phyloP scores from a whole-genome alignment of 2,113 vertebrate genomes.

The Tringa solitaria region DNA sequence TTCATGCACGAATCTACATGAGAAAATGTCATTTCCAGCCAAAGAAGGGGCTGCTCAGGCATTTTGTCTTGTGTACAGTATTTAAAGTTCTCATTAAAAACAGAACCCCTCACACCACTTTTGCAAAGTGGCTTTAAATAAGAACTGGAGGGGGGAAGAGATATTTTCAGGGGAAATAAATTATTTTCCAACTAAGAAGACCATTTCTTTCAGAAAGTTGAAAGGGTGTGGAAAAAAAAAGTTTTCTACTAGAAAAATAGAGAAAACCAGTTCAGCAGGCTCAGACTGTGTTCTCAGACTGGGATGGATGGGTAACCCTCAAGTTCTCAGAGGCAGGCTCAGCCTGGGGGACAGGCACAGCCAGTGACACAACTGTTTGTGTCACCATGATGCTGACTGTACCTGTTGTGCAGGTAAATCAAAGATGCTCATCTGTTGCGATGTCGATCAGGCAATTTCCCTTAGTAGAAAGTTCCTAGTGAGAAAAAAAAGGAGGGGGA shows the following conservation, averaged over 20 bases:
- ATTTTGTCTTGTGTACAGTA: neutral
- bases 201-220: neutral
- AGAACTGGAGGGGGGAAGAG: neutral
- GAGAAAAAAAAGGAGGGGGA: neutral
- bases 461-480: neutral
- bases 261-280: neutral
- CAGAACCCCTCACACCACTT: neutral
- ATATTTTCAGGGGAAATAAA: neutral
- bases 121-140: neutral
- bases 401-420: neutral
- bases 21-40: neutral
- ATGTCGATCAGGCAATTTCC: neutral
- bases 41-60: neutral
- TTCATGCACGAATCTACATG: neutral
- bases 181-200: neutral
- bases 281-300: neutral
- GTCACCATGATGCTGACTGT: rapidly evolving
- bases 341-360: neutral
- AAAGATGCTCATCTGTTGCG: neutral
- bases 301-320: neutral
- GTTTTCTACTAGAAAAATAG: neutral
- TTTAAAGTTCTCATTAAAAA: neutral
- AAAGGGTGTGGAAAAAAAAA: rapidly evolving
- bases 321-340: neutral
- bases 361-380: neutral